Conservation (phyloP, 2,888 invertebrate genomes). For the Plebejus argus region DNA sequence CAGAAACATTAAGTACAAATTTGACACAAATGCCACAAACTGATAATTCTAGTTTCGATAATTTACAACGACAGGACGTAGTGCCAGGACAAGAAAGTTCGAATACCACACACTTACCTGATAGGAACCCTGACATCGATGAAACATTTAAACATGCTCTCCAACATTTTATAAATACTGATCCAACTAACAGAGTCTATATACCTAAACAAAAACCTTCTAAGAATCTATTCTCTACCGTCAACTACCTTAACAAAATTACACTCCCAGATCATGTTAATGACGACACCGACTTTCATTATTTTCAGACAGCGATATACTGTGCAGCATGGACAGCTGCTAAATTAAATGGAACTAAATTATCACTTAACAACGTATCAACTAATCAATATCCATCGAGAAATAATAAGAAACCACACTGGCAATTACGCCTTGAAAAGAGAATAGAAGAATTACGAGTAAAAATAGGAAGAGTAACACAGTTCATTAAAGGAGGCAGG, state of each 20-base stretch:
- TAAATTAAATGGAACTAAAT: conserved; percentile 27
- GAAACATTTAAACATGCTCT: background rate
- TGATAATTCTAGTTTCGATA: background rate
- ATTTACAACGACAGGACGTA: background rate
- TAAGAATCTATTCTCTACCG: conserved; percentile 19
- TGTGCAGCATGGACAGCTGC: conserved; percentile 31
- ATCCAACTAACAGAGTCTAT: conserved; percentile 32
- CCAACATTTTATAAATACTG: background rate
- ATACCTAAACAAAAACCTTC: conserved; percentile 35
- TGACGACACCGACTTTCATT: conserved; percentile 28
- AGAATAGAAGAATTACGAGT: conserved; percentile 33
- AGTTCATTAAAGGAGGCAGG: conserved; percentile 30
- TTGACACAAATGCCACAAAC: background rate
- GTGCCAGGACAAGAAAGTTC: background rate
- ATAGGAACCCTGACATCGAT: background rate
- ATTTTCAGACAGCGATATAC: conserved; percentile 32
- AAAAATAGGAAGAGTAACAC: conserved; percentile 35
- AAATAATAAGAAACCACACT: conserved; percentile 20
- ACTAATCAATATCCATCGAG: background rate
- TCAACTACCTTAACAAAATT: conserved; percentile 31
- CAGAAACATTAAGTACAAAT: background rate
- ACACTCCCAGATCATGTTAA: conserved; percentile 26
- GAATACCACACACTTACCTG: background rate
- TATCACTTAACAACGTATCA: background rate
- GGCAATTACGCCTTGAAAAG: conserved; percentile 37